Evolutionary conservation across 1,140 invertebrate species (phyloP).

Genomic region (Cydia splendana): DNA sequence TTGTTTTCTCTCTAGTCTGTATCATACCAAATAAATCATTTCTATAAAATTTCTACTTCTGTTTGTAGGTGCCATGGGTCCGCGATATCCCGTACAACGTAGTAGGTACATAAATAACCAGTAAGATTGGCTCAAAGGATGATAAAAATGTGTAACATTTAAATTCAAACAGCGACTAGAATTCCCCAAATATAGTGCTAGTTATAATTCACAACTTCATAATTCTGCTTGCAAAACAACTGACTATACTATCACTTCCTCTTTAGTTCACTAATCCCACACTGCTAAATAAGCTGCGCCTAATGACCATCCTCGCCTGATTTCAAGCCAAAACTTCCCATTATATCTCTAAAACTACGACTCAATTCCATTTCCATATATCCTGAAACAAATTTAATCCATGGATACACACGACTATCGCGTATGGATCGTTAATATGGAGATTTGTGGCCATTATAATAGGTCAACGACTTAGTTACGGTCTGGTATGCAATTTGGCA

Average conservation of each 20-base stretch:
- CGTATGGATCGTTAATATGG: background rate
- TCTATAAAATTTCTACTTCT: no score
- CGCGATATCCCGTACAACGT: no score
- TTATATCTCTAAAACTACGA: background rate
- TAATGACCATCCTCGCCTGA: background rate
- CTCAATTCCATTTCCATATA: background rate
- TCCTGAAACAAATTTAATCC: slow-evolving; percentile 2
- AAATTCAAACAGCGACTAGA: background rate
- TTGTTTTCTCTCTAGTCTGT: no score
- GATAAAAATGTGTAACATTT: no score
- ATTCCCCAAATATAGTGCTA: background rate
- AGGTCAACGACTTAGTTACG: slow-evolving; percentile 16
- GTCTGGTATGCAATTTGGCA: slow-evolving; percentile 27
- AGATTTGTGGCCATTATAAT: background rate
- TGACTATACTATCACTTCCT: background rate
- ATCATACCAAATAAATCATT: no score
- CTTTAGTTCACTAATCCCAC: background rate
- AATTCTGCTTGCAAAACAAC: background rate
- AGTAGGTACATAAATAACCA: no score
- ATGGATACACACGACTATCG: background rate
- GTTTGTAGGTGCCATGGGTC: no score
- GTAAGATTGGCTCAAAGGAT: no score
- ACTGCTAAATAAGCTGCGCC: background rate
- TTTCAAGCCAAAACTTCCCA: background rate
- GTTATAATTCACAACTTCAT: background rate